Conservation (phyloP, 2,888 invertebrate genomes). For the Hemithea aestivaria region DNA sequence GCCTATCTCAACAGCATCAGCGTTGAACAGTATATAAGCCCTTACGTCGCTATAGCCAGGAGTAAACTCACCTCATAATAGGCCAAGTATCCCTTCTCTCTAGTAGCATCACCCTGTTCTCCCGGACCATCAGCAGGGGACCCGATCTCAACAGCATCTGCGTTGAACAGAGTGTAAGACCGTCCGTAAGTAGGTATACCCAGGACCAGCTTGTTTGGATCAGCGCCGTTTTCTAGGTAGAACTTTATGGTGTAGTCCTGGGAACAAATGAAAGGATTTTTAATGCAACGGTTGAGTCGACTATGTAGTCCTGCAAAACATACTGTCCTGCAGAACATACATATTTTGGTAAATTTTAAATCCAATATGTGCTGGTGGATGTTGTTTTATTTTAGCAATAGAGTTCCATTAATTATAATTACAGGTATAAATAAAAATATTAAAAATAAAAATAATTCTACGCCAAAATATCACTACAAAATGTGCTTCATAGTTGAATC, state of each 20-base stretch:
- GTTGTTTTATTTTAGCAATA: no score
- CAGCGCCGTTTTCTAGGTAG: conserved; percentile 88
- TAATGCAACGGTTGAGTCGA: no score
- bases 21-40: conserved; percentile 92
- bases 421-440: no score
- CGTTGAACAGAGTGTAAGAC: conserved; percentile 92
- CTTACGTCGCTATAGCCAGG: conserved; percentile 92
- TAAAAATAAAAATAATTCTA: no score
- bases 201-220: conserved; percentile 87
- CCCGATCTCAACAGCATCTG: conserved; percentile 91
- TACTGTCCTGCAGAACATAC: no score
- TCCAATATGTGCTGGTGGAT: no score
- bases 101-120: conserved; percentile 92
- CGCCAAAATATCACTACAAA: no score
- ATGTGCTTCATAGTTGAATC: no score
- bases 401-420: no score
- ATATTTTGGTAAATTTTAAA: no score
- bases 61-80: conserved; percentile 93
- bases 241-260: conserved; percentile 92
- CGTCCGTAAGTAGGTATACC: conserved; percentile 95
- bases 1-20: conserved; percentile 91
- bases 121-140: conserved; percentile 95
- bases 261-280: conserved; percentile 25
- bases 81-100: conserved; percentile 95
- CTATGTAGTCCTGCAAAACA: no score